Evolutionary conservation across 2,113 vertebrate species (phyloP), one percentile per base, ranked within the genome.

Genomic region (Sylvia atricapilla): DNA sequence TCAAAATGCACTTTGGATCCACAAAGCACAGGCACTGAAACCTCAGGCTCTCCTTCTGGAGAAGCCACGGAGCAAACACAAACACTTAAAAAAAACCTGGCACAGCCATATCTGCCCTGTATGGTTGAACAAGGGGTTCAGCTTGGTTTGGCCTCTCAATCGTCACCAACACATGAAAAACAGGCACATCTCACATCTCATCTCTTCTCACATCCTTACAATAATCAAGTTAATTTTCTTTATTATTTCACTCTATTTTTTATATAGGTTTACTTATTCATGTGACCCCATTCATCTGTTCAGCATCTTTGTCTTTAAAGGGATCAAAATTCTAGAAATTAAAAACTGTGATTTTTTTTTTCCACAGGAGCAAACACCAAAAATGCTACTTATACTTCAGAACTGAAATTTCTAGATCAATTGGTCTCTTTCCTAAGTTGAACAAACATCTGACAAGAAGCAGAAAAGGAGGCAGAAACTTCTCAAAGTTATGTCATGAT

Each of bases 1-100:
- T 60, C 92, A 92, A 93, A 95, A 52, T 17, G 27, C 2, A 31
- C 79, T 81, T 78, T 90, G 84, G 73, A 94, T 89, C 91, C 87
- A 92, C 56, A 23, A 93, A 95, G 77, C 31, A 18, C 59, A 67
- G 91, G 74, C 9, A 76, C 84, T 73, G 33, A 92, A 88, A 86
- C 59, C 53, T 56, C 12, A 92, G n/a, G 21, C 62, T 47, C n/a
- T 92, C 85, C 85, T 92, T 79, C 87, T 17, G 13, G 46, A 85
- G 84, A 63, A 86, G 63, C 58, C 2, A 3, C 5, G 43, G 53
- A 95, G 81, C 84, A 90, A 95, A 81, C 13, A 89, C 74, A 89
- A 60, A 81, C 11, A 27, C 17, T 37, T 18, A 39, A 44, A 13
- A 52, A 50, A 52, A 17, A 75, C 53, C 70, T 70, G 63, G 35